Conservation (phyloP, 1,140 invertebrate genomes). For the Dreissena polymorpha region DNA sequence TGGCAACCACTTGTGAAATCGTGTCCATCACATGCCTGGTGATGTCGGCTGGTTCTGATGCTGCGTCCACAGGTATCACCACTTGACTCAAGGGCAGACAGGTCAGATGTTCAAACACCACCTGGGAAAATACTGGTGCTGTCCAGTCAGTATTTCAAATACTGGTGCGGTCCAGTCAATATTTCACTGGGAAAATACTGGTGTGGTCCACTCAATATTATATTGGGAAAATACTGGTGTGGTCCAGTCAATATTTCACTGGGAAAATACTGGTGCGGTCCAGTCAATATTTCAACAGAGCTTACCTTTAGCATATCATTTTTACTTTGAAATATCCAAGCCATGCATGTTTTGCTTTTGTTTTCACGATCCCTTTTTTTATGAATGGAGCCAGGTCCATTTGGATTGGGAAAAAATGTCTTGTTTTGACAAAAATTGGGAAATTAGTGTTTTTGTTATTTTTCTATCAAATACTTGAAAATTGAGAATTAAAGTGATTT, state of each 20-base stretch:
- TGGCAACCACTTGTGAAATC: slow-evolving; percentile 36
- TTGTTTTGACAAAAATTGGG: too few species aligned
- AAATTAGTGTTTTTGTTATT: too few species aligned
- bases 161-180: too few species aligned
- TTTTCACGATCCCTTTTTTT: neutral
- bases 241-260: too few species aligned
- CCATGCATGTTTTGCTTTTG: neutral
- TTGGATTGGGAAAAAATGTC: too few species aligned
- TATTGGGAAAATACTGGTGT: neutral
- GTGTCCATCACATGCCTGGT: slow-evolving; percentile 23
- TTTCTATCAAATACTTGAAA: too few species aligned
- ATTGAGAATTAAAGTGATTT: too few species aligned
- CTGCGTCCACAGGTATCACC: slow-evolving; percentile 30
- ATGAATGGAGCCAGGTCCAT: too few species aligned
- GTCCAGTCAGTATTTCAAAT: neutral
- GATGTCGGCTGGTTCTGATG: slow-evolving; percentile 20
- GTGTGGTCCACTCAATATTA: too few species aligned
- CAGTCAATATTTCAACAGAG: neutral
- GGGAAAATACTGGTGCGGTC: neutral
- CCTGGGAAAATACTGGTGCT: neutral
- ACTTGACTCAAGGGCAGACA: slow-evolving; percentile 5
- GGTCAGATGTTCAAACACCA: slow-evolving; percentile 6
- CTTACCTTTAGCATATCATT: neutral
- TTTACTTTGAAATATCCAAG: neutral
- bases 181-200: neutral